Evolutionary conservation across 2,113 vertebrate genomes (phyloP).

Genomic region (Todiramphus saurophagus): DNA sequence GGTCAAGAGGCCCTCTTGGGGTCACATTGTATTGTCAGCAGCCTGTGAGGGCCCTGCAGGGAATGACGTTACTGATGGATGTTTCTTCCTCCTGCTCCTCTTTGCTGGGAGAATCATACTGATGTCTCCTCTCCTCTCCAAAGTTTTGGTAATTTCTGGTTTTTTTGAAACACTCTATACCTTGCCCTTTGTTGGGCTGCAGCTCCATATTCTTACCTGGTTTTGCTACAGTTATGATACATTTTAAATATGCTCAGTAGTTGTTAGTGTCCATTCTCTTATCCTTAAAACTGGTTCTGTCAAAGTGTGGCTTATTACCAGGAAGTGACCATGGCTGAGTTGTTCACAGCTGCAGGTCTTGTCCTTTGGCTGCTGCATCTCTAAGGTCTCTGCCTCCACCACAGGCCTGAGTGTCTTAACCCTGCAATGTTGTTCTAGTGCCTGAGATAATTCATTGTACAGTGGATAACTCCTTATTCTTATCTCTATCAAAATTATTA

Average conservation of each 20-base stretch:
- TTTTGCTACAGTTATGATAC: not conserved
- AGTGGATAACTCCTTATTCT: not conserved
- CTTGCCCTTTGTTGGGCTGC: rapidly evolving
- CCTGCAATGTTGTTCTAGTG: rapidly evolving
- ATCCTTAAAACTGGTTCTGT: not conserved
- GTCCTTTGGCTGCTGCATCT: not conserved
- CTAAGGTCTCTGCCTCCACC: not conserved
- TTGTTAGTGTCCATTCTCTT: not conserved
- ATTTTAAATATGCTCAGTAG: not conserved
- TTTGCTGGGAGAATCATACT: not conserved
- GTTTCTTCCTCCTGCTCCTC: not conserved
- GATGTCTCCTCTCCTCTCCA: not conserved
- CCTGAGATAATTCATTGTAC: not conserved
- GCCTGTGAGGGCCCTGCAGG: not conserved
- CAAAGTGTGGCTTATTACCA: rapidly evolving
- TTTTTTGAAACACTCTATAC: not conserved
- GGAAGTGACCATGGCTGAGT: not conserved
- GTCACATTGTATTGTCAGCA: rapidly evolving
- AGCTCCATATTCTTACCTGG: not conserved
- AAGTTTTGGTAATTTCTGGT: not conserved
- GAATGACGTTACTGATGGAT: not conserved
- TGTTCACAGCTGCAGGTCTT: not conserved
- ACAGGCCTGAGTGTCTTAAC: not conserved
- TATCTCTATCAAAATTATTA: not conserved
- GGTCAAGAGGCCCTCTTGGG: not conserved